A percentile compares a stretch with the other conserved stretches of the same genome.
Evolutionary conservation across 2,113 vertebrate genomes (phyloP).

Genomic region (Dasyprocta punctata): DNA sequence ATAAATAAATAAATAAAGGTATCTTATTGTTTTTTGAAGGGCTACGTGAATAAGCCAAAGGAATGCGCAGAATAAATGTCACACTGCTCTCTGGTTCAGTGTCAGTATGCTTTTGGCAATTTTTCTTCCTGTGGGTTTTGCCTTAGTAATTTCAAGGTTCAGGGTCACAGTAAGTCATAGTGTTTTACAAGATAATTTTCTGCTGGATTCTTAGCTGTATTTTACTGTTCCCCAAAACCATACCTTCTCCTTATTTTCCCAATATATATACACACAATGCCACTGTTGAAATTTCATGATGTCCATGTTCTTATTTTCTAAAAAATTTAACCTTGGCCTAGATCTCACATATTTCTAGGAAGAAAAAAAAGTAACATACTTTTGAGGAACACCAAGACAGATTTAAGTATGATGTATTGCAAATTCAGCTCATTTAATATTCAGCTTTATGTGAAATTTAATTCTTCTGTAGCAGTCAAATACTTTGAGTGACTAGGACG

Average conservation of each 20-base stretch:
- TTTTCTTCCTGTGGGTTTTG: not conserved
- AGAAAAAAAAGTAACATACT: not conserved
- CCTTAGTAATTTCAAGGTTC: not conserved
- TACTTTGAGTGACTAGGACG: not conserved
- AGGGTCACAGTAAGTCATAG: not conserved
- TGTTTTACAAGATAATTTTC: not conserved
- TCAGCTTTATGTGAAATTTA: constrained; percentile 38
- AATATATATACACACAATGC: not conserved
- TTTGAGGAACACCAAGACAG: not conserved
- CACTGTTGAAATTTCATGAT: not conserved
- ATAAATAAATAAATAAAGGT: not conserved
- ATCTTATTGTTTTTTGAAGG: not conserved
- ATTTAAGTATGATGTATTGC: not conserved
- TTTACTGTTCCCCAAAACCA: not conserved
- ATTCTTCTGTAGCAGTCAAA: constrained; percentile 9
- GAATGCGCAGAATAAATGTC: not conserved
- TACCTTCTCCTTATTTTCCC: not conserved
- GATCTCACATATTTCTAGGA: constrained; percentile 4
- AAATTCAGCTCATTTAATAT: not conserved
- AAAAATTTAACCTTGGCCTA: constrained; percentile 23
- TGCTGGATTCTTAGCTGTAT: not conserved
- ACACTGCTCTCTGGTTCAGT: not conserved
- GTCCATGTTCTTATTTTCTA: not conserved
- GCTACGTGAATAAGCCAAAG: not conserved
- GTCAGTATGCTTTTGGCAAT: not conserved